Percentiles rank a stretch among this genome's conserved stretches.
phyloP scores from a whole-genome alignment of 2,888 invertebrate genomes.

The Scelioninae gen. 1 region DNA sequence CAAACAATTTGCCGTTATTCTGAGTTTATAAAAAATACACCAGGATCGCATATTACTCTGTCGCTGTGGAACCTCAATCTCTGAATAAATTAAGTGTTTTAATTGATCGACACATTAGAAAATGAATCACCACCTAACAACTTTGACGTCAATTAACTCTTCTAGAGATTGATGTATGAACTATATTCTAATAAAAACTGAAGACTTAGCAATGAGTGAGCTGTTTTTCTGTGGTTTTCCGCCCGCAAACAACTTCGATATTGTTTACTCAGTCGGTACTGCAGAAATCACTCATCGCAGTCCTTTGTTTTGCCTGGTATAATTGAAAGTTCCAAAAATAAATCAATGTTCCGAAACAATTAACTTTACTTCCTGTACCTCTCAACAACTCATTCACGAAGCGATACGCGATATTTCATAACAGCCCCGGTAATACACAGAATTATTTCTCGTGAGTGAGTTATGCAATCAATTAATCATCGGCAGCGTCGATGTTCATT shows the following conservation, averaged over 20 bases:
- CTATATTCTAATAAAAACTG: too few relatives aligned
- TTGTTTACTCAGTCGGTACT: not conserved
- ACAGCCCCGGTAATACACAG: conserved; percentile 12
- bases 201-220: too few relatives aligned
- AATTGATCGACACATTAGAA: too few relatives aligned
- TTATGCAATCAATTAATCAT: conserved; percentile 37
- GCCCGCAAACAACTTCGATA: not conserved
- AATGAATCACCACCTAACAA: too few relatives aligned
- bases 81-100: too few relatives aligned
- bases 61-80: too few relatives aligned
- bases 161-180: too few relatives aligned
- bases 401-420: conserved; percentile 25
- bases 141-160: too few relatives aligned
- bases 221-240: too few relatives aligned
- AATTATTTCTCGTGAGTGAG: conserved; percentile 37
- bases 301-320: not conserved
- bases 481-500: not conserved
- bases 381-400: conserved; percentile 8
- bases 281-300: conserved; percentile 2
- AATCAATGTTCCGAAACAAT: conserved; percentile 18
- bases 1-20: too few relatives aligned
- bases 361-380: conserved; percentile 17
- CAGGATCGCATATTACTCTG: too few relatives aligned
- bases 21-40: too few relatives aligned
- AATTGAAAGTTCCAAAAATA: conserved; percentile 20